Conservation (phyloP, 2,888 invertebrate species). For the Clusia tigrina region DNA sequence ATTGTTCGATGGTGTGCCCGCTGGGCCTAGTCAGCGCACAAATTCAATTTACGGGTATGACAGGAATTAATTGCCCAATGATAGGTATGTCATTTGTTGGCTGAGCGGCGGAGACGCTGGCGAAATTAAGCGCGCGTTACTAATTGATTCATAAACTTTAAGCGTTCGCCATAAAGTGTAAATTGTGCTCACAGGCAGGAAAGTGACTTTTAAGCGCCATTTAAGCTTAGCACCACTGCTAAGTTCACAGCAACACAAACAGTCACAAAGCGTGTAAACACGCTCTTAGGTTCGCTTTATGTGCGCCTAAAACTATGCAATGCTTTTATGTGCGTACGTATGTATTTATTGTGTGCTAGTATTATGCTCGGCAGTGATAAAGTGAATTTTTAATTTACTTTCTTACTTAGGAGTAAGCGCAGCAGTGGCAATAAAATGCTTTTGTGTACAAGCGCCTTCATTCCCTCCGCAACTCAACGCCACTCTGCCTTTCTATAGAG, state of each 20-base stretch:
- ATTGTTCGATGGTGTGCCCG: no score
- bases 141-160: conserved; percentile 5
- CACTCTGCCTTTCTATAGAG: no score
- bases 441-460: no score
- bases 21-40: no score
- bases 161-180: background rate
- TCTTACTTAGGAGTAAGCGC: background rate
- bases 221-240: background rate
- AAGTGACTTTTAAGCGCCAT: background rate
- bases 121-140: background rate
- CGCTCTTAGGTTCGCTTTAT: no score
- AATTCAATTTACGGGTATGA: background rate
- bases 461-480: no score
- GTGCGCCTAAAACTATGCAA: background rate
- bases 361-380: no score
- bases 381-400: background rate
- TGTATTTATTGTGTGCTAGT: no score
- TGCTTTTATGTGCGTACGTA: background rate
- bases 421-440: background rate
- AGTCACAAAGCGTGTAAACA: no score
- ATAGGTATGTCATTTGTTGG: no score
- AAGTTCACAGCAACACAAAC: no score
- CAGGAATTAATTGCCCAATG: background rate
- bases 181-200: background rate
- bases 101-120: background rate